Conservation (phyloP, 2,888 invertebrate species). For the Watsonalla binaria region DNA sequence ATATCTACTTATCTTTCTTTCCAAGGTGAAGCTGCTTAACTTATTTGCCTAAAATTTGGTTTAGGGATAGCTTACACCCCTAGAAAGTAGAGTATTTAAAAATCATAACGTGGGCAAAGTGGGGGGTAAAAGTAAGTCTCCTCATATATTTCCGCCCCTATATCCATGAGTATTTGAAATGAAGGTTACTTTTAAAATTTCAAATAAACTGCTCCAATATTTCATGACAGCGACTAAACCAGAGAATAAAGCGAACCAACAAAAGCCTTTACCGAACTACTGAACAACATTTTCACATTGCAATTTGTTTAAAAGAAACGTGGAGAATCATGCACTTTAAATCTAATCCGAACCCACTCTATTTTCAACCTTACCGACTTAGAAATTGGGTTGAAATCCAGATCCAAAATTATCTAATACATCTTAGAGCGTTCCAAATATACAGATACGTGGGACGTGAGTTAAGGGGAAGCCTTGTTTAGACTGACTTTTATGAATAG, state of each 20-base stretch:
- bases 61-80: no score
- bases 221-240: conserved; percentile 19
- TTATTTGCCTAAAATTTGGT: no score
- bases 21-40: no score
- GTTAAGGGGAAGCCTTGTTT: conserved; percentile 4
- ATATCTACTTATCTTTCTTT: no score
- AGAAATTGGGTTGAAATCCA: conserved; percentile 15
- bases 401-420: conserved; percentile 11
- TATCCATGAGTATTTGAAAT: no score
- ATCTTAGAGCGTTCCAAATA: conserved; percentile 14
- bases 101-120: no score
- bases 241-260: conserved; percentile 25
- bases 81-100: no score
- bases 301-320: conserved; percentile 50
- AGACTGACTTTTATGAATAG: conserved; percentile 5
- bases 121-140: no score
- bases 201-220: conserved; percentile 3
- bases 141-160: no score
- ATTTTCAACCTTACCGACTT: conserved; percentile 18
- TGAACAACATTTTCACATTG: conserved; percentile 44
- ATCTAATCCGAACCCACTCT: neutral
- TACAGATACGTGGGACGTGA: conserved; percentile 6
- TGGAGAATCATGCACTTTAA: conserved; percentile 28
- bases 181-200: neutral
- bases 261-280: conserved; percentile 33